Base-by-base conservation (phyloP, 2,113 vertebrate genomes). In the Piaya cayana region DNA sequence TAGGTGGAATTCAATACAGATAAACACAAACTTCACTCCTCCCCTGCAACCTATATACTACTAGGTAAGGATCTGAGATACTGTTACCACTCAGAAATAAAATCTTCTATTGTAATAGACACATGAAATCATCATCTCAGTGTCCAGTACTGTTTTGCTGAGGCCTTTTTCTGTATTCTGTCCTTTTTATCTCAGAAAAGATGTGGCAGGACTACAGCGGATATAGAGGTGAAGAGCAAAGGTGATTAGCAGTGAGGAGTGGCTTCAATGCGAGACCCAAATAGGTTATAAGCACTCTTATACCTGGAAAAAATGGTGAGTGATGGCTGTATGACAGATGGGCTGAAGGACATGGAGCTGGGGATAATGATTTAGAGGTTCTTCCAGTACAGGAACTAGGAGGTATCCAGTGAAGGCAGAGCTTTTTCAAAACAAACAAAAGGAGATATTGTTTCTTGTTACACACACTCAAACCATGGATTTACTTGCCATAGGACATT, bases 201-300 rank as follows among this genome's bases (percentile, higher is more conserved):
- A 12, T 29, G 53, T 3, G 55, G 22, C n/a, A 90, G 59, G 37
- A 27, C 32, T 65, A 19, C 3, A 21, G 15, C 16, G 53, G 45
- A 60, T 8, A 50, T 2, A 21, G 29, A 50, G 11, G 6, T 9
- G 11, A 42, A 39, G 15, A 64, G 45, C 9, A 71, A 12, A 53
- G 43, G 32, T 21, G 21, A 62, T 45, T 32, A 55, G 15, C 1
- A 2, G 8, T 9, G 19, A 0, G 0, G 14, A 52, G 6, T 27
- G 32, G 13, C 34, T 92, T 76, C 21, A 69, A 32, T 4, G 3
- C 12, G 29, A 69, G n/a, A 43, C 14, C 29, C 36, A 62, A 11
- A 56, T 9, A 42, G 18, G 50, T 6, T 36, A 16, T 32, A 39
- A 84, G 11, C 9, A 37, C 23, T 74, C 30, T 37, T 34, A 21